Conservation (phyloP, 2,888 invertebrate genomes). For the Agonopterix heracliana region DNA sequence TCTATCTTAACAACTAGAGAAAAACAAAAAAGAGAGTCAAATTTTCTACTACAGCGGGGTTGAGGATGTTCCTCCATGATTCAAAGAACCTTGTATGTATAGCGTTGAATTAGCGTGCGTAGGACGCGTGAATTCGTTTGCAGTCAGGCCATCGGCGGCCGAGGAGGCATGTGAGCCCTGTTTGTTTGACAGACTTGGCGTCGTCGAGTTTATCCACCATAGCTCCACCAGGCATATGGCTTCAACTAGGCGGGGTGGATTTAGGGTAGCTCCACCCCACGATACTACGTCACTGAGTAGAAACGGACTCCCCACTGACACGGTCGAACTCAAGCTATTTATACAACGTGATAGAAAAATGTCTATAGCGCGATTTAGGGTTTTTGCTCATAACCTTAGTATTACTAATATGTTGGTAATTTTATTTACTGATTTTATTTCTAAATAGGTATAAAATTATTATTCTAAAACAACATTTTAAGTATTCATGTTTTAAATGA, state of each 20-base stretch:
- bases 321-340: constrained; percentile 5
- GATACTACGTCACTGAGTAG: constrained; percentile 48
- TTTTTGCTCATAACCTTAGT: constrained; percentile 14
- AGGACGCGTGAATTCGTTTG: not conserved
- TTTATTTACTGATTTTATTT: not conserved
- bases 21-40: constrained; percentile 40
- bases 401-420: not conserved
- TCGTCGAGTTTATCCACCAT: constrained; percentile 4
- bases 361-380: constrained; percentile 30
- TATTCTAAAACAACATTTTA: not conserved
- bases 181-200: constrained; percentile 1
- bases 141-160: not conserved
- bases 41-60: constrained; percentile 47
- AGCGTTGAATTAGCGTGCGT: not conserved
- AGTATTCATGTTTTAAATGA: not conserved
- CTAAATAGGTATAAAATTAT: not conserved
- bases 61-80: constrained; percentile 16
- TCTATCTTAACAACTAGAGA: not conserved
- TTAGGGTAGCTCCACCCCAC: constrained; percentile 36
- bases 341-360: constrained; percentile 16
- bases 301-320: constrained; percentile 41
- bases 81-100: not conserved
- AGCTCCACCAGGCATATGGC: constrained; percentile 20
- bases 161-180: not conserved
- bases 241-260: constrained; percentile 19